phyloP scores from a whole-genome alignment of 2,113 vertebrate species.

The Pardalotus punctatus region DNA sequence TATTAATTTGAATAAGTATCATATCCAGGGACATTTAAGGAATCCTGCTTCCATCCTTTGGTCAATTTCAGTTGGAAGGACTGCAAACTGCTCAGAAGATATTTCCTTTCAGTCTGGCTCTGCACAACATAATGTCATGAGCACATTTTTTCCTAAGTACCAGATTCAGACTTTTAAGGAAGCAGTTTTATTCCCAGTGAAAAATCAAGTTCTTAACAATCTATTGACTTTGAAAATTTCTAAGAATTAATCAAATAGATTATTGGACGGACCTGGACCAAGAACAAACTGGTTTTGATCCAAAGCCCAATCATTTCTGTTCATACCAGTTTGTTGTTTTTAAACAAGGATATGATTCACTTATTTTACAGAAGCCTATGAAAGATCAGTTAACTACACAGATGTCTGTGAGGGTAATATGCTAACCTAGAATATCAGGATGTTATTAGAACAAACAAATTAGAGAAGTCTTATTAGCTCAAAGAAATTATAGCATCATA shows the following conservation, averaged over 20 bases:
- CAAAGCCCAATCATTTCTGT: not conserved
- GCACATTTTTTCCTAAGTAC: not conserved
- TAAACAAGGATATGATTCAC: not conserved
- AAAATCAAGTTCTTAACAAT: not conserved
- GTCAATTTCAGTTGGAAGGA: not conserved
- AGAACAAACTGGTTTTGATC: not conserved
- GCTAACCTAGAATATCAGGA: not conserved
- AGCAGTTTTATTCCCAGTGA: not conserved
- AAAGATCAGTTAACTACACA: not conserved
- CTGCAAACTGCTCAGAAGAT: not conserved
- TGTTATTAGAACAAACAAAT: not conserved
- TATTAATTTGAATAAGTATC: not conserved
- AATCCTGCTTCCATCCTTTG: not conserved
- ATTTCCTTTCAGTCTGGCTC: not conserved
- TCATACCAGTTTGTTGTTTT: not conserved
- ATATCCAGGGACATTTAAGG: not conserved
- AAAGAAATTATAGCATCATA: not conserved
- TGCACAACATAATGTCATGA: not conserved
- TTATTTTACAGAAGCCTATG: not conserved
- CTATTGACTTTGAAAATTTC: not conserved
- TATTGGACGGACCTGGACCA: not conserved
- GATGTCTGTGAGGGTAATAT: not conserved
- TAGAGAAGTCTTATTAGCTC: not conserved
- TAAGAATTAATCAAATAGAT: not conserved
- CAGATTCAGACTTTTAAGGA: not conserved